These are phyloP conservation scores for Ptiloglossa arizonensis DNA, from an alignment of 1,140 invertebrate species.

Conservation along the genomic window DNA sequence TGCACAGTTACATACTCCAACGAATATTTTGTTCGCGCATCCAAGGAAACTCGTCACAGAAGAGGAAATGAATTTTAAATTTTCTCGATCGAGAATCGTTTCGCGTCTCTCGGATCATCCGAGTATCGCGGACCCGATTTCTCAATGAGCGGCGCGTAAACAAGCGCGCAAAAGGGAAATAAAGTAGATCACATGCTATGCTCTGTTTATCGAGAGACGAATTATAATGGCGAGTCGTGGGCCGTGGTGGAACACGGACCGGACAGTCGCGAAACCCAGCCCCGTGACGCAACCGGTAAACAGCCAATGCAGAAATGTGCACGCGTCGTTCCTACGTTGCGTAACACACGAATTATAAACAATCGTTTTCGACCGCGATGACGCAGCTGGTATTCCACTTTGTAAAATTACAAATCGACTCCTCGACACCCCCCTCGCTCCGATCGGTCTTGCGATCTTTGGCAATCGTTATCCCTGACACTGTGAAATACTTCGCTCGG, in stretches of 20 bases:
- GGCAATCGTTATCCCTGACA: slow-evolving; percentile 14
- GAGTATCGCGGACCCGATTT: background rate
- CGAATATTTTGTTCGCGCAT: too few species aligned
- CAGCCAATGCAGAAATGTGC: slow-evolving; percentile 22
- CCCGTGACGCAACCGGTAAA: slow-evolving; percentile 59
- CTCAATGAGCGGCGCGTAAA: slow-evolving; percentile 12
- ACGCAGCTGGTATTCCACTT: background rate
- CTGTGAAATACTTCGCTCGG: slow-evolving; percentile 8
- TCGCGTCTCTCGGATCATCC: background rate
- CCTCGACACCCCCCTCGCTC: background rate
- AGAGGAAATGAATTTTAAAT: too few species aligned
- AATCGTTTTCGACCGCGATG: slow-evolving; percentile 21
- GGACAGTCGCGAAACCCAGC: slow-evolving; percentile 22
- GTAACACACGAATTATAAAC: slow-evolving; percentile 56
- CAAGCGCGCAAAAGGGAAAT: slow-evolving; percentile 26
- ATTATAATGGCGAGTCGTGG: slow-evolving; percentile 9
- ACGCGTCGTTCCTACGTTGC: slow-evolving; percentile 30
- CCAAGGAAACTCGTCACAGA: too few species aligned
- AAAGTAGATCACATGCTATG: slow-evolving; percentile 21
- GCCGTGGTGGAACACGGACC: background rate
- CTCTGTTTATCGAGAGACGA: slow-evolving; percentile 20
- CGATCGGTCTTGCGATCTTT: slow-evolving; percentile 1
- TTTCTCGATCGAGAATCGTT: too few species aligned
- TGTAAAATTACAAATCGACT: background rate
- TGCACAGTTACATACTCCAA: too few species aligned